These are phyloP conservation scores for Exocentrus adspersus DNA, from an alignment of 2,888 invertebrate species.

Conservation along the genomic window DNA sequence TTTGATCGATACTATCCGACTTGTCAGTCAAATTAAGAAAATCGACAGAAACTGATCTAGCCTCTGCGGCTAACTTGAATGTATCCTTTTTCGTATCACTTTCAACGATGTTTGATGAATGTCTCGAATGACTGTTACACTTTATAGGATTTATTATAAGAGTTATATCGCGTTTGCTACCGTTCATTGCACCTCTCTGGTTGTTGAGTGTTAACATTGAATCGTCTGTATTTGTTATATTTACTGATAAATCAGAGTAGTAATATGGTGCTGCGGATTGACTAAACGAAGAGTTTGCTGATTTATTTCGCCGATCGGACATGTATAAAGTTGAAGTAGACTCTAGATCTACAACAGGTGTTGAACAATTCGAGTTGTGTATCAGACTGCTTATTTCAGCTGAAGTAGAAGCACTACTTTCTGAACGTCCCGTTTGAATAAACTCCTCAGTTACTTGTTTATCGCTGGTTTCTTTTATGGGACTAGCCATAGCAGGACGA, in stretches of 20 bases:
- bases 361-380: slow-evolving; percentile 54
- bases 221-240: slow-evolving; percentile 52
- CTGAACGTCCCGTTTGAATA: slow-evolving; percentile 52
- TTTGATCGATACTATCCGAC: slow-evolving; percentile 72
- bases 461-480: slow-evolving; percentile 30
- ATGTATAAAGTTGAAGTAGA: slow-evolving; percentile 44
- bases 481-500: slow-evolving; percentile 28
- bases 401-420: slow-evolving; percentile 55
- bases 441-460: slow-evolving; percentile 51
- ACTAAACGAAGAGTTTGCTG: slow-evolving; percentile 31
- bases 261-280: slow-evolving; percentile 82
- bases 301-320: slow-evolving; percentile 28
- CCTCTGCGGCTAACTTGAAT: slow-evolving; percentile 68
- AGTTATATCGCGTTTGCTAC: slow-evolving; percentile 74
- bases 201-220: slow-evolving; percentile 70
- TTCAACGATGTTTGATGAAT: slow-evolving; percentile 34
- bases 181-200: slow-evolving; percentile 72
- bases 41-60: slow-evolving; percentile 73
- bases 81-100: slow-evolving; percentile 55
- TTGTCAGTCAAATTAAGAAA: slow-evolving; percentile 75
- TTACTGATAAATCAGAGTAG: slow-evolving; percentile 78
- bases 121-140: slow-evolving; percentile 50
- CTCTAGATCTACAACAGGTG: slow-evolving; percentile 53
- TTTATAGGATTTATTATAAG: slow-evolving; percentile 79
- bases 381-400: slow-evolving; percentile 56